Percentiles rank a stretch among this genome's conserved stretches.
phyloP scores from a whole-genome alignment of 2,797 vertebrate species.

The Pyrocephalus nanus region DNA sequence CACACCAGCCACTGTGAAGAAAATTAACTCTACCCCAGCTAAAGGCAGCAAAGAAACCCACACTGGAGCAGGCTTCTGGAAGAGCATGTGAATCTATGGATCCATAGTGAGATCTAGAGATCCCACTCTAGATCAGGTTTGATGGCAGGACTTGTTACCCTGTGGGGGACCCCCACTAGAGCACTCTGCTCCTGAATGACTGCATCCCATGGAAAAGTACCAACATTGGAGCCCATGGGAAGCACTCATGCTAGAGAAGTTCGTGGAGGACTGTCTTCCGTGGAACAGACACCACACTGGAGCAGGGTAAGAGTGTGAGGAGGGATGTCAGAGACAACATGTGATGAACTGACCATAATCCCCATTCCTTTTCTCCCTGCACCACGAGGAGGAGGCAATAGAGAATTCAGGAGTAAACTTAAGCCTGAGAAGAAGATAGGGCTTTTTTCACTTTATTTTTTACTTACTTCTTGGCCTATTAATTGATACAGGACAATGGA shows the following conservation, averaged over 20 bases:
- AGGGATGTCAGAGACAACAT: background rate
- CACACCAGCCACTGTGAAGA: background rate
- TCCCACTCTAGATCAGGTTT: background rate
- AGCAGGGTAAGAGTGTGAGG: background rate
- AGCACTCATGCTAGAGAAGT: background rate
- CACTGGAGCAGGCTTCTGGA: background rate
- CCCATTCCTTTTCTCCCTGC: background rate
- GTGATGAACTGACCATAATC: background rate
- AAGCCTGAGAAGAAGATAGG: background rate
- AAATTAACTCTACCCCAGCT: background rate
- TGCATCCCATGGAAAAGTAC: background rate
- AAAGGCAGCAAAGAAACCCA: background rate
- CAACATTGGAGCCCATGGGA: background rate
- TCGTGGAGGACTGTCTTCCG: background rate
- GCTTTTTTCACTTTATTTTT: background rate
- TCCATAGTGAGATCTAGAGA: no score
- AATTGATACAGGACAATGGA: background rate
- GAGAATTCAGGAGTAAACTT: background rate
- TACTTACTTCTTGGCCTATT: background rate
- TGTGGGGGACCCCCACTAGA: background rate
- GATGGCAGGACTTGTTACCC: background rate
- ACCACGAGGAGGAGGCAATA: background rate
- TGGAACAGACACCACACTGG: background rate
- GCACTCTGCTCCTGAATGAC: background rate
- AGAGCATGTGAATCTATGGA: background rate